These are phyloP conservation scores for Paralvinella palmiformis DNA, from an alignment of 1,140 invertebrate species.

Conservation along the genomic window DNA sequence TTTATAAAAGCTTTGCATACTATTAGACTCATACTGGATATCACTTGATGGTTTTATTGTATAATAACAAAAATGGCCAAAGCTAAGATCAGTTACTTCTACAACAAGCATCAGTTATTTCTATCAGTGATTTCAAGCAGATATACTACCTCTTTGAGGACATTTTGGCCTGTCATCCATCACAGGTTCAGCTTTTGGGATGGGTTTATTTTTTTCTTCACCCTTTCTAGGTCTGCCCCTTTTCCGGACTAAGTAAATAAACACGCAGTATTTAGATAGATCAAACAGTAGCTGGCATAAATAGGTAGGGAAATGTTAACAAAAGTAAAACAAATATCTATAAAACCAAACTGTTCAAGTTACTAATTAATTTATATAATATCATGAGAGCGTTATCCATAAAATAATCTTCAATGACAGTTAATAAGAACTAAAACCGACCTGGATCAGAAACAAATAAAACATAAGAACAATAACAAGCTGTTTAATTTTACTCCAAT, in stretches of 20 bases:
- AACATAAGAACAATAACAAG: too few relatives aligned
- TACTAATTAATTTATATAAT: background rate
- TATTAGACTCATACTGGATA: too few relatives aligned
- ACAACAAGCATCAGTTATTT: too few relatives aligned
- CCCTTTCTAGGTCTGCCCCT: slow-evolving; percentile 27
- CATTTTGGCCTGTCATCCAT: slow-evolving; percentile 22
- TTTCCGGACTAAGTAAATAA: slow-evolving; percentile 18
- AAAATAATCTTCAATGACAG: background rate
- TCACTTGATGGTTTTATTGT: too few relatives aligned
- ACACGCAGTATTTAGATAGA: background rate
- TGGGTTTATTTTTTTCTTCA: slow-evolving; percentile 22
- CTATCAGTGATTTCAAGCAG: too few relatives aligned
- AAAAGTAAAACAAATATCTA: background rate
- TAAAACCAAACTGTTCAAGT: background rate
- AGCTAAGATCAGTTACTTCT: too few relatives aligned
- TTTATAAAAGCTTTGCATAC: background rate
- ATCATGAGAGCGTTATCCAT: background rate
- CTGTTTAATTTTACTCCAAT: too few relatives aligned
- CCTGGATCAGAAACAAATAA: too few relatives aligned
- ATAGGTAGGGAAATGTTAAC: background rate
- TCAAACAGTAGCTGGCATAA: background rate
- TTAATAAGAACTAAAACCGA: background rate
- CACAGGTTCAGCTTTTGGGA: slow-evolving; percentile 18
- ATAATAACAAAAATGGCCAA: too few relatives aligned
- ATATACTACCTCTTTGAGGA: slow-evolving; percentile 28